Base-by-base conservation (phyloP, 2,797 vertebrate genomes). In the Sebastes reedi region DNA sequence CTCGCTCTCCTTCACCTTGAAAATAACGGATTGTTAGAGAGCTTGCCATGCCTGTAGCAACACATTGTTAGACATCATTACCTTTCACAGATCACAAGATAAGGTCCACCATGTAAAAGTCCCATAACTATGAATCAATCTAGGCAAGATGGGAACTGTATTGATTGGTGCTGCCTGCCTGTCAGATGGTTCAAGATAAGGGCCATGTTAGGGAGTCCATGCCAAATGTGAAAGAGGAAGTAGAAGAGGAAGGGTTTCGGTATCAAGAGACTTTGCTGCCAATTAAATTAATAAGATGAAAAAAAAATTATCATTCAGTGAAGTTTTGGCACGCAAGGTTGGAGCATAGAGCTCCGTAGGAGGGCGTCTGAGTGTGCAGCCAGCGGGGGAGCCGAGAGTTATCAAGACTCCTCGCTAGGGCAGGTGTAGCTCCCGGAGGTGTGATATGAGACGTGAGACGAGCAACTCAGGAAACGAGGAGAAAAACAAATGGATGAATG, bases 31-130 rank as follows among this genome's bases (percentile, higher is more conserved):
- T 80, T 86, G 66, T 86, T 60, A 75, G 67, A 52, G 20, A 25
- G 55, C 64, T 73, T 70, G 75, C 71, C 8, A 30, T 74, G 61
- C 76, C 42, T 79, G 62, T 13, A 69, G 80, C 68, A 64, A 71
- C 59, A 78, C 73, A 61, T 36, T 81, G 81, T 64, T 13, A 39
- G 62, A 86, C 77, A 86, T 80, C 79, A 84, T 90, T 86, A 85
- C 81, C 75, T 81, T 67, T 77, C 73, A 68, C 65, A 75, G 77
- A 93, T 91, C 88, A 90, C 84, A 87, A 87, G 90, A 91, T 91
- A 89, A 79, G 78, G 62, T 70, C 61, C 74, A 58, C 27, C 78
- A 80, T 80, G 84, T 80, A 85, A 75, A 88, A 66, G 71, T 75
- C 64, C 67, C 65, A 81, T 85, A 86, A 87, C 89, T 84, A 88